These are phyloP conservation scores for Meiosimyza platycephala DNA, from an alignment of 2,888 invertebrate genomes.

Conservation along the genomic window DNA sequence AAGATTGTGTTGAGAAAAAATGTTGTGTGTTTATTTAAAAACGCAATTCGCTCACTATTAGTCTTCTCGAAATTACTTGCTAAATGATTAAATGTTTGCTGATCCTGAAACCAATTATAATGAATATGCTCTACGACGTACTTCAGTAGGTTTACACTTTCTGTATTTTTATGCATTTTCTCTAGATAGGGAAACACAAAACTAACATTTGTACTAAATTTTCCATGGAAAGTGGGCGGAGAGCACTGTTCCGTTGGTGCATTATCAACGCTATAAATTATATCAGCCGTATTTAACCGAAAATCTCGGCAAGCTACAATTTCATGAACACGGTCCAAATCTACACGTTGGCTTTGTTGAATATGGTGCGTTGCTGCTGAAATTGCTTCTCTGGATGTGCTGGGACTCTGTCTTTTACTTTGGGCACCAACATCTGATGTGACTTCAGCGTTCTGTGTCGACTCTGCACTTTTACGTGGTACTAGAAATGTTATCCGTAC, in stretches of 20 bases:
- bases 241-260: constrained; percentile 20
- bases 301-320: constrained; percentile 35
- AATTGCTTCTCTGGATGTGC: constrained; percentile 33
- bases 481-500: constrained; percentile 31
- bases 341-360: not conserved
- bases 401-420: constrained; percentile 17
- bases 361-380: not conserved
- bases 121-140: constrained; percentile 14
- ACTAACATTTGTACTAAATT: constrained; percentile 36
- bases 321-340: not conserved
- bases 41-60: constrained; percentile 15
- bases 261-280: constrained; percentile 30
- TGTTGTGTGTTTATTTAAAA: constrained; percentile 32
- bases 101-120: constrained; percentile 14
- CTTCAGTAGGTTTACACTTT: constrained; percentile 16
- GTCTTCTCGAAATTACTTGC: constrained; percentile 23
- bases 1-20: constrained; percentile 24
- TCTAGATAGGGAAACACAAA: constrained; percentile 29
- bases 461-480: not conserved
- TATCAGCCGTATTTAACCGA: constrained; percentile 8
- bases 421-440: not conserved
- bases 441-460: not conserved
- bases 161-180: not conserved
- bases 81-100: constrained; percentile 22
- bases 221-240: constrained; percentile 31